A percentile compares a stretch with the other conserved stretches of the same genome.
Conservation (phyloP, 2,113 vertebrate species). For the Ceyx margarethae region DNA sequence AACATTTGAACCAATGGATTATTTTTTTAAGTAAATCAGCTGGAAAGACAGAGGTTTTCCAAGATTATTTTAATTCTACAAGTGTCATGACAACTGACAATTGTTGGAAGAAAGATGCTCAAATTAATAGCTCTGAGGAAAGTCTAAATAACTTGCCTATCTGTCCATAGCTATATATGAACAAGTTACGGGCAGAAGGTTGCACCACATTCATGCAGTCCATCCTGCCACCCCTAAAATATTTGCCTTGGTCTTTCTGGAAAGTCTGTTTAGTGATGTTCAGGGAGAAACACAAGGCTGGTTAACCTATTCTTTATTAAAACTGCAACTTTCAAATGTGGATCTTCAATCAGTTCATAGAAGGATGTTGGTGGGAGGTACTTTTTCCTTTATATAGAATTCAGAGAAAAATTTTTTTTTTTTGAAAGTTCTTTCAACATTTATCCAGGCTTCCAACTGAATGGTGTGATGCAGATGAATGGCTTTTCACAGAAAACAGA, state of each 20-base stretch:
- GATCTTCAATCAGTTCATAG: not conserved
- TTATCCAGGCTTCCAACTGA: not conserved
- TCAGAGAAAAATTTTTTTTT: not conserved
- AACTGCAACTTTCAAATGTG: not conserved
- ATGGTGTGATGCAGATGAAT: not conserved
- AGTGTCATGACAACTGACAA: not conserved
- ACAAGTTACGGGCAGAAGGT: fast-evolving
- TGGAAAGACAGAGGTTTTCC: not conserved
- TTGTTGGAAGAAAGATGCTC: not conserved
- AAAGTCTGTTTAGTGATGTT: not conserved
- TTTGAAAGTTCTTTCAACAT: not conserved
- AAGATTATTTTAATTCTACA: not conserved
- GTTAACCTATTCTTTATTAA: not conserved
- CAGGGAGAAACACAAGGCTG: not conserved
- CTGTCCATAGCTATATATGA: not conserved
- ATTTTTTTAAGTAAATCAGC: not conserved
- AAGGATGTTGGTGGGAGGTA: not conserved
- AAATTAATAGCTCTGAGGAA: not conserved
- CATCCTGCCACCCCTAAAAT: not conserved
- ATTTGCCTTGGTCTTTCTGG: not conserved
- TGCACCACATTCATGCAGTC: not conserved
- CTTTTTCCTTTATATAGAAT: not conserved
- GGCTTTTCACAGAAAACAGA: not conserved
- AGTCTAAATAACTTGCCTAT: not conserved
- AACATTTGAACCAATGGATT: not conserved